These are phyloP conservation scores for Cavia porcellus DNA, from an alignment of 2,113 vertebrate species.

Conservation along the genomic window DNA sequence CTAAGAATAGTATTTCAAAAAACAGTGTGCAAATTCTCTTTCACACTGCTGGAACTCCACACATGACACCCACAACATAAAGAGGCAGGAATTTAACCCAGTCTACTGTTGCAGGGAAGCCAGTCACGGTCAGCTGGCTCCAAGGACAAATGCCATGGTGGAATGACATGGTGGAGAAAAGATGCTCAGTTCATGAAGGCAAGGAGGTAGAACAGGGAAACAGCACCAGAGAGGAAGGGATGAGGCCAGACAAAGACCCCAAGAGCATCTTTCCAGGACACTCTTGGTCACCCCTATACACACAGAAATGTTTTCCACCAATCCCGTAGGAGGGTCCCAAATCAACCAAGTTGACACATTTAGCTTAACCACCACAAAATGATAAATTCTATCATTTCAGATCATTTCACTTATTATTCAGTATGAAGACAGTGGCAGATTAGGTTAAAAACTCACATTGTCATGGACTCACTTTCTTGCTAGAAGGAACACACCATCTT, in stretches of 20 bases:
- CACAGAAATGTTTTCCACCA: background rate
- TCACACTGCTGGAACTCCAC: background rate
- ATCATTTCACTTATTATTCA: background rate
- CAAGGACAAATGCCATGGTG: background rate
- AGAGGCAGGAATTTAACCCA: background rate
- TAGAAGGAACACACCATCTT: background rate
- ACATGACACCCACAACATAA: background rate
- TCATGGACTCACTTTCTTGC: background rate
- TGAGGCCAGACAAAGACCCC: background rate
- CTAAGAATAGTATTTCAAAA: background rate
- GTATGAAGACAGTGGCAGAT: background rate
- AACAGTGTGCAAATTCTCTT: background rate
- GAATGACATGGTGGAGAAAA: background rate
- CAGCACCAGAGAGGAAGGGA: background rate
- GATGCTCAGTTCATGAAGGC: background rate
- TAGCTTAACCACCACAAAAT: background rate
- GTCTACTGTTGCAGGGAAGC: too few relatives aligned
- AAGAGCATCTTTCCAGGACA: background rate
- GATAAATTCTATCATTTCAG: background rate
- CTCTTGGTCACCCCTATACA: too few relatives aligned
- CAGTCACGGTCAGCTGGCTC: background rate
- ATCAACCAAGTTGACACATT: background rate
- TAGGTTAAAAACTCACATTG: constrained; percentile 26
- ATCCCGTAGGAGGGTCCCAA: background rate
- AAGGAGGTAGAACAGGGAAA: background rate